phyloP scores from a whole-genome alignment of 2,888 invertebrate genomes.

The Heliothis peltigera region DNA sequence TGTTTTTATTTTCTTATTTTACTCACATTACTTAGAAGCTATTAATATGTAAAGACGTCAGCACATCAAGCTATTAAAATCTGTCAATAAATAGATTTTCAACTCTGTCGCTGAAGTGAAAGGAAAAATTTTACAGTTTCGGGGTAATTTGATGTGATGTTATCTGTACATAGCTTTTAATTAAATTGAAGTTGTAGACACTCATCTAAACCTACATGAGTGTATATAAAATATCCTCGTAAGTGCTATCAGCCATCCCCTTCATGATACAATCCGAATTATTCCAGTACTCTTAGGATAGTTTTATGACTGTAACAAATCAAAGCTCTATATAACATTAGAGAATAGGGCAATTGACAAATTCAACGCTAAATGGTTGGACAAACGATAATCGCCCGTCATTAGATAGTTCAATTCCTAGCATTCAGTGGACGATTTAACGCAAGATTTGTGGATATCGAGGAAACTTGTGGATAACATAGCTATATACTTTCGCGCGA shows the following conservation, averaged over 20 bases:
- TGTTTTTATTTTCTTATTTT: no score
- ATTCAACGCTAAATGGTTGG: conserved; percentile 43
- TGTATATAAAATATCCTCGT: no score
- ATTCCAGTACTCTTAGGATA: conserved; percentile 28
- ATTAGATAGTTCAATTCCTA: conserved; percentile 34
- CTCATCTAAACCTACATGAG: conserved; percentile 11
- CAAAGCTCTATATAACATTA: conserved; percentile 38
- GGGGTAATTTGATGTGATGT: conserved; percentile 30
- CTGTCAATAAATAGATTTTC: no score
- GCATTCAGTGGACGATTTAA: conserved; percentile 45
- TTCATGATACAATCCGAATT: conserved; percentile 25
- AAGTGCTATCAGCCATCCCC: conserved; percentile 38
- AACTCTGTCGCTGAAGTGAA: no score
- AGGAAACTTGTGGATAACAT: conserved; percentile 47
- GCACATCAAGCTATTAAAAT: no score
- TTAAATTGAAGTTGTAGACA: conserved; percentile 45
- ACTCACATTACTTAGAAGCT: no score
- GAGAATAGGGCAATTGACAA: conserved; percentile 28
- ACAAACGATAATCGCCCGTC: conserved; percentile 47
- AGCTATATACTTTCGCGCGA: conserved; percentile 49
- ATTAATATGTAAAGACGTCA: no score
- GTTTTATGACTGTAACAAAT: conserved; percentile 39
- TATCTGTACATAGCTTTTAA: conserved; percentile 48
- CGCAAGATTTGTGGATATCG: conserved; percentile 53
- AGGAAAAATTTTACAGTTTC: no score